These are phyloP conservation scores for Urocynchramus pylzowi DNA, from an alignment of 2,113 vertebrate species.

Conservation along the genomic window DNA sequence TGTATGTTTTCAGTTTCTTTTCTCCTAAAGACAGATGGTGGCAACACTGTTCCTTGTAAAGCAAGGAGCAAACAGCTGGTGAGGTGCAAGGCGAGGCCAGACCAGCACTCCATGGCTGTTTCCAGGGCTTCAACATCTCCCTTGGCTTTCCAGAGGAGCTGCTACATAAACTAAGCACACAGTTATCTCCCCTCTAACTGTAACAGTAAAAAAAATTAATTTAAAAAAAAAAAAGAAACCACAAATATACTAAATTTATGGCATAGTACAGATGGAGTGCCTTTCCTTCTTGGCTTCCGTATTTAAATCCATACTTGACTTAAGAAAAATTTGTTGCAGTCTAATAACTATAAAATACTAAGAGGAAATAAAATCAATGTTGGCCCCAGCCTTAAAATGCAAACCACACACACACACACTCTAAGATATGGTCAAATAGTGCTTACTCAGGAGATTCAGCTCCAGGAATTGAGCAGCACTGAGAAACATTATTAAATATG, in stretches of 20 bases:
- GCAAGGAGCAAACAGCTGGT: conserved; percentile 49
- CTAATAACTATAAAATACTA: conserved; percentile 70
- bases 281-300: conserved; percentile 56
- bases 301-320: conserved; percentile 68
- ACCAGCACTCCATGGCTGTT: background rate
- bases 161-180: background rate
- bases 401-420: background rate
- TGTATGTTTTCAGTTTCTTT: background rate
- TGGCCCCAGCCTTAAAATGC: conserved; percentile 57
- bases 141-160: conserved; percentile 18
- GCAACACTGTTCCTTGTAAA: conserved; percentile 50
- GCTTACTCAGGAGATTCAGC: conserved; percentile 60
- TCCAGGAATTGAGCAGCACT: conserved; percentile 11
- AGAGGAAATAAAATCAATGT: conserved; percentile 67
- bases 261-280: background rate
- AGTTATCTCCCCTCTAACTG: background rate
- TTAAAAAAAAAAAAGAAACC: background rate
- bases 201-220: background rate
- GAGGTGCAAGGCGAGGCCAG: background rate
- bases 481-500: background rate
- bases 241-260: conserved; percentile 53
- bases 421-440: conserved; percentile 58
- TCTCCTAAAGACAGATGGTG: conserved; percentile 44
- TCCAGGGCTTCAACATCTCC: background rate
- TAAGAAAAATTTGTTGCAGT: conserved; percentile 59